These are phyloP conservation scores for Cataglyphis cursor DNA, from an alignment of 2,888 invertebrate genomes.

Conservation along the genomic window DNA sequence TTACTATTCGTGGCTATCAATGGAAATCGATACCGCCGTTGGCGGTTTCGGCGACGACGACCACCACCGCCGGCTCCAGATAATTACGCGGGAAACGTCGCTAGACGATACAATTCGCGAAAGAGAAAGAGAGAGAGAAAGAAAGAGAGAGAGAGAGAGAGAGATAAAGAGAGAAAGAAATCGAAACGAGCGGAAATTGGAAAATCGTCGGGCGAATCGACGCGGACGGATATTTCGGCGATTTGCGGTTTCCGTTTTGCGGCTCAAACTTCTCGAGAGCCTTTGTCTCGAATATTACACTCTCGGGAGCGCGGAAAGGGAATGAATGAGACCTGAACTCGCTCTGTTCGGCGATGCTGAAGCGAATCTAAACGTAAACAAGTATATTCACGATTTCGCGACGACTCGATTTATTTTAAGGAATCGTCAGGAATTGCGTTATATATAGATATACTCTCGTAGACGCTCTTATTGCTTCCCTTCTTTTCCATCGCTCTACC, in stretches of 20 bases:
- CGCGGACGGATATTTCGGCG: background rate
- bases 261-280: background rate
- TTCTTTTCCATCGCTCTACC: background rate
- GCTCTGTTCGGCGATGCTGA: no score
- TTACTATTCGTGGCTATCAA: conserved; percentile 46
- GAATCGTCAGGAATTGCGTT: background rate
- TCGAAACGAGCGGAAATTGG: background rate
- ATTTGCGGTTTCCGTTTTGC: background rate
- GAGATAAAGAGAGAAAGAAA: background rate
- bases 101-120: background rate
- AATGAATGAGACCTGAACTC: background rate
- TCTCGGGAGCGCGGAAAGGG: background rate
- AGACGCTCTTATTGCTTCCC: background rate
- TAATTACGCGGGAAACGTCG: conserved; percentile 38
- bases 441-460: background rate
- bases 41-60: conserved; percentile 26
- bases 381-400: background rate
- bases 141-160: background rate
- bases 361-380: background rate
- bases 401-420: background rate
- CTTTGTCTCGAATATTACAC: background rate
- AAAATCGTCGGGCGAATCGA: background rate
- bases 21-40: conserved; percentile 38
- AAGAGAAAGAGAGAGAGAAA: background rate
- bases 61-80: background rate